phyloP scores from a whole-genome alignment of 2,113 vertebrate species.

The cattle (Bos taurus) region ARS-UCD2.0 NC_037335.1:49534501-49535000 shows the following conservation, averaged over 20 bases:
- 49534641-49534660: not conserved
- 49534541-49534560: slow-evolving; percentile 33
- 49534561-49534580: not conserved
- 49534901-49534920: not conserved
- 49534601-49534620: slow-evolving; percentile 21
- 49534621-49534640: slow-evolving; percentile 1
- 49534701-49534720: not conserved
- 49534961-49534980: not conserved
- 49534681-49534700: not conserved
- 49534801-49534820: not conserved
- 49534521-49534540: slow-evolving; percentile 30
- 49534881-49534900: not conserved
- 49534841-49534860: not conserved
- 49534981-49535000: not conserved
- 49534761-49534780: not conserved
- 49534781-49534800: not conserved
- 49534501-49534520: slow-evolving; percentile 8
- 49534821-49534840: not conserved
- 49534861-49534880: not conserved
- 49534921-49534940: not conserved
- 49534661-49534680: not conserved
- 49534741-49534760: not conserved
- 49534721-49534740: not conserved
- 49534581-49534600: slow-evolving; percentile 20
- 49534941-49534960: not conserved